A percentile compares a stretch with the other conserved stretches of the same genome.
Conservation (phyloP, 2,888 invertebrate genomes). For the Zygaena filipendulae region DNA sequence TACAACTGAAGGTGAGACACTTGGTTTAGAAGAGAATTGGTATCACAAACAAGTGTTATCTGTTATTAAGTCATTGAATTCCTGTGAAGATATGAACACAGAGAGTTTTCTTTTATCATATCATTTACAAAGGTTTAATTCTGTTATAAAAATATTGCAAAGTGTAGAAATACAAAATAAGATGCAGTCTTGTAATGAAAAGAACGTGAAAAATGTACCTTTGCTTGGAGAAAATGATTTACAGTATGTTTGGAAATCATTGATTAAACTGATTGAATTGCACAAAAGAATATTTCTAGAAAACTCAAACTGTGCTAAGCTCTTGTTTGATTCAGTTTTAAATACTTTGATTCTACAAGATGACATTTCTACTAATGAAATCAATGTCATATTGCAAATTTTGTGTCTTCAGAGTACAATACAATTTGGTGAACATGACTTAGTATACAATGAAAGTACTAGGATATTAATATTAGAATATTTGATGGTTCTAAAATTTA, state of each 20-base stretch:
- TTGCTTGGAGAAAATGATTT: constrained; percentile 21
- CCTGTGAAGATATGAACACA: constrained; percentile 26
- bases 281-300: constrained; percentile 24
- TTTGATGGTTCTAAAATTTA: constrained; percentile 25
- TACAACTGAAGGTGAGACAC: constrained; percentile 6
- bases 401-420: constrained; percentile 28
- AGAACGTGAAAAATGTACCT: constrained; percentile 1
- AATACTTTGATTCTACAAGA: constrained; percentile 24
- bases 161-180: constrained; percentile 22
- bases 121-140: constrained; percentile 32
- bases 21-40: constrained; percentile 30
- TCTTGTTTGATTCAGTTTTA: constrained; percentile 30
- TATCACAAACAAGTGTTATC: constrained; percentile 31
- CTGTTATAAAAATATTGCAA: constrained; percentile 33
- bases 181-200: constrained; percentile 9
- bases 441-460: constrained; percentile 21
- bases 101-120: constrained; percentile 33
- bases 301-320: constrained; percentile 20
- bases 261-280: constrained; percentile 26
- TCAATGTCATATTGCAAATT: constrained; percentile 26
- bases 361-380: constrained; percentile 23
- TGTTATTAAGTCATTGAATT: constrained; percentile 30
- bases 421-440: constrained; percentile 24
- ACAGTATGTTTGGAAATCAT: constrained; percentile 23
- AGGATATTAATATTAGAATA: constrained; percentile 32